Evolutionary conservation across 2,113 vertebrate genomes (phyloP), one percentile per base, ranked within the genome.

Genomic region (Myxocyprinus asiaticus): DNA sequence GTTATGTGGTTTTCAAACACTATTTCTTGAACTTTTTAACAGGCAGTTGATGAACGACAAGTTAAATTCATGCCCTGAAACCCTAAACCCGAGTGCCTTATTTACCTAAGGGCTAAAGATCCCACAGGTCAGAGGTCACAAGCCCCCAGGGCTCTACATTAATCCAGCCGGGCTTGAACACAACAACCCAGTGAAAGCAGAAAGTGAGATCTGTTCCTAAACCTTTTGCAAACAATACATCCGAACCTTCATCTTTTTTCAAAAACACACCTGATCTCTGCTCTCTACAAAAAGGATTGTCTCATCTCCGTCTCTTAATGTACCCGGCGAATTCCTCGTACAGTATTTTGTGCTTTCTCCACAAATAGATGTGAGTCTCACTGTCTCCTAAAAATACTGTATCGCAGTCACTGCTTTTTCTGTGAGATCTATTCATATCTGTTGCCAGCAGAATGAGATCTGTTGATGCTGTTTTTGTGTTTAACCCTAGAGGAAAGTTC

Each of bases 1-100:
- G 70, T 78, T 72, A 72, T 53, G 48, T 67, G 55, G 44, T 74
- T 73, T 84, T 67, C 64, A 67, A 69, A 67, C 53, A 75, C n/a
- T 4, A 55, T 85, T 80, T 68, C 84, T 86, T 86, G 70, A 88
- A 79, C 80, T 85, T 92, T 88, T 87, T 89, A 89, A 88, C 89
- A 90, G 82, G 79, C 80, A 78, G 80, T 92, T 33, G 89, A 93
- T 92, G 86, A 91, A 92, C 90, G 87, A 91, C 88, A 91, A 87
- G 90, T 88, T 87, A 89, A 85, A 67, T 81, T 81, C 84, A 86
- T 76, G 12, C 81, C 64, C 83, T 88, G 88, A 92, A 88, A 90
- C 86, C 81, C 86, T 86, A 91, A 87, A 89, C 89, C 85, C 79
- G 79, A 83, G 79, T 82, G 85, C 86, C 88, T 85, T 92, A 91